Evolutionary conservation across 2,888 invertebrate genomes (phyloP), one percentile per base, ranked within the genome.

Genomic region (Andrena bicolor): DNA sequence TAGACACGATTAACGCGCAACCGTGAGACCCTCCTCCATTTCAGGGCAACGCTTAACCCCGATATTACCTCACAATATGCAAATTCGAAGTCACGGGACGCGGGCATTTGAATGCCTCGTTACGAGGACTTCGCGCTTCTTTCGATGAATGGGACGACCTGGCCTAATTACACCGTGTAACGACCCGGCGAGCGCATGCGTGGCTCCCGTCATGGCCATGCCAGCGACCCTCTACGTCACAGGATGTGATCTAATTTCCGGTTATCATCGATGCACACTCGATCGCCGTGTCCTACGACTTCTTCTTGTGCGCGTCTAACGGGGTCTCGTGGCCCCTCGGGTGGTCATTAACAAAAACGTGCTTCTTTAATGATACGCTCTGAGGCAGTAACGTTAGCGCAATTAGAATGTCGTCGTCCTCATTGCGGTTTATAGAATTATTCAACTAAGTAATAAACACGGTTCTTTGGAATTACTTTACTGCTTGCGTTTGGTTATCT

Each of bases 181-280:
- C 56, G 64, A 23, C 74, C 74, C 60, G 63, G 74, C 41, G 58
- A 72, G 58, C n/a, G n/a, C 41, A 23, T 53, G n/a, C 61, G 16
- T n/a, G 64, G 30, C 65, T 68, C 61, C 51, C 72, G 65, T 58
- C 73, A 35, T 61, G 70, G 32, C 20, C 41, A 26, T 26, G 66
- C 64, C 4, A 41, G 70, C 53, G 49, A 41, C 53, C 32, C 61
- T 16, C 58, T 56, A 60, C 68, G 71, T 75, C 76, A 77, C 28
- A 73, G 70, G 83, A 69, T 61, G 56, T 80, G 78, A 81, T 84
- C 79, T 86, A 86, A 86, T 86, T 86, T 86, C 86, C 86, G 84
- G 81, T 76, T 77, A 80, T 76, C 75, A 71, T 86, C 68, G 74
- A 72, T 63, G 60, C 71, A 60, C n/a, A 13, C 32, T 32, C 35